Conservation (phyloP, 2,113 vertebrate genomes). For the Ctenomys sociabilis region DNA sequence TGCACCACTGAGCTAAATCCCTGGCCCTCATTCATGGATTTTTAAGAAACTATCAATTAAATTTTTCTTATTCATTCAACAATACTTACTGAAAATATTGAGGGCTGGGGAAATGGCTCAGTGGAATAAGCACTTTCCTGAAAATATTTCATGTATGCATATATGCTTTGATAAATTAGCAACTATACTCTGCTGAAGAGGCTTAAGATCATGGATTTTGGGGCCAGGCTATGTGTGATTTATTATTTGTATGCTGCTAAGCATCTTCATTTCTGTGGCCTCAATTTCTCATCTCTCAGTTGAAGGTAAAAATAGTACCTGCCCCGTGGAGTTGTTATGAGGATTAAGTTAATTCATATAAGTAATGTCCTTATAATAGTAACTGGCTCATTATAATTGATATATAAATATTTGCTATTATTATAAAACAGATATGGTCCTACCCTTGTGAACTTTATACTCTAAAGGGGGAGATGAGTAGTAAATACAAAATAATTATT, state of each 20-base stretch:
- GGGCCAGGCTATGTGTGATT: conserved; percentile 21
- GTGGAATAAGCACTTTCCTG: too few relatives aligned
- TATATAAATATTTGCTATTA: conserved; percentile 45
- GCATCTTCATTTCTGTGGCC: background rate
- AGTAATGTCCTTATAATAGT: conserved; percentile 36
- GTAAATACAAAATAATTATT: conserved; percentile 35
- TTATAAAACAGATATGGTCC: background rate
- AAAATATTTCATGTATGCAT: background rate
- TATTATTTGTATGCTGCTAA: background rate
- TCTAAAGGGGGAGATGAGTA: conserved; percentile 25
- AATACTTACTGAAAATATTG: conserved; percentile 28
- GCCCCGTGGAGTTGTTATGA: background rate
- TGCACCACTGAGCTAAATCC: too few relatives aligned
- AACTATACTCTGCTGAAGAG: background rate
- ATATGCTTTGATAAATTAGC: conserved; percentile 49
- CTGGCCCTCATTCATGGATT: background rate
- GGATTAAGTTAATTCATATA: conserved; percentile 21
- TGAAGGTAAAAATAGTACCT: background rate
- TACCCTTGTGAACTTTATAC: conserved; percentile 22
- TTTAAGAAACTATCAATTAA: background rate
- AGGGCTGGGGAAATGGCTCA: too few relatives aligned
- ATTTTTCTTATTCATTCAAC: conserved; percentile 39
- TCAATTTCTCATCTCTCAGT: conserved; percentile 29
- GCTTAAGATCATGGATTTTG: conserved; percentile 38
- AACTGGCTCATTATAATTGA: conserved; percentile 45